Evolutionary conservation across 2,797 vertebrate genomes (phyloP), one percentile per base, ranked within the genome.

Genomic region (Sardinella longiceps): DNA sequence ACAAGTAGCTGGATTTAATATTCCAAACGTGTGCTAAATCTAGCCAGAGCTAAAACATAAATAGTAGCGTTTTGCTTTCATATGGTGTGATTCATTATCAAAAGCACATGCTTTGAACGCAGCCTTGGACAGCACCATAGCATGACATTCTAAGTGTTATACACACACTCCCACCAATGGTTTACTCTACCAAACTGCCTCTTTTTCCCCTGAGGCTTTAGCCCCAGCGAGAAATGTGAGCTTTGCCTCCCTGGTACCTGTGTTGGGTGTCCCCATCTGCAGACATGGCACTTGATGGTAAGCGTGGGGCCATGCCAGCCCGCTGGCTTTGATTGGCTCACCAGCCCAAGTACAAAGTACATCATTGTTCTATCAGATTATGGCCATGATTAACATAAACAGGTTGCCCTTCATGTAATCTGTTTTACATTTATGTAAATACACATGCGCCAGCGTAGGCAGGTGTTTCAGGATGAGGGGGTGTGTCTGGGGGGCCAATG

Each of bases 341-440:
- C 45, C 53, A 89, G 84, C 85, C 86, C 83, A 89, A 74, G 80
- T 81, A 89, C 90, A 91, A 89, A 91, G 70, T 80, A 81, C 90
- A 82, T 88, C 90, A 89, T 91, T 90, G 88, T 92, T 93, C 86
- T 87, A 88, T 91, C 90, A 89, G 91, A 90, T 93, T 92, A 92
- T 90, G 80, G 30, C 33, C 83, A 84, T 92, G 89, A 91, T 92
- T 91, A 86, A 90, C 86, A 91, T 92, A 92, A 93, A 91, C 90
- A 91, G 83, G 86, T 89, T 90, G 88, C 92, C 90, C 92, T 90
- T 89, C 81, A 81, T 84, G 82, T 88, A 85, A 89, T 91, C 87
- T 89, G 86, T 85, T 88, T 87, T 77, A 83, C 84, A 84, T 90
- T 91, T 87, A 89, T 91, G 89, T 83, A 89, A 81, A 90, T 83